Evolutionary conservation across 2,888 invertebrate genomes (phyloP).

Genomic region (Tipula confusa): DNA sequence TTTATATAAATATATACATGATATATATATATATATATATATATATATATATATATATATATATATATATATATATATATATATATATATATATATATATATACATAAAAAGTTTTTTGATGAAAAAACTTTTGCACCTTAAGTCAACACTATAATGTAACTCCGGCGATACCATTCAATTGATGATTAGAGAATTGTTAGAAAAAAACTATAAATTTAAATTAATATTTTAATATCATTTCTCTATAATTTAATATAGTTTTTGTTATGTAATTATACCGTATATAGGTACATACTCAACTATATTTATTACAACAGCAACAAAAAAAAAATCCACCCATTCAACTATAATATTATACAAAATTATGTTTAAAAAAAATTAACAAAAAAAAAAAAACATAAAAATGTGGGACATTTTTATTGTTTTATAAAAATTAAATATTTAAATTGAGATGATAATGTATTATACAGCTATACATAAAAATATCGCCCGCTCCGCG

Average conservation of each 20-base stretch:
- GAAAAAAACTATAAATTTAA: neutral
- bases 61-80: too few species aligned
- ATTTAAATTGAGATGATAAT: conserved; percentile 12
- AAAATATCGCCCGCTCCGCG: too few species aligned
- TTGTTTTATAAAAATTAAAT: neutral
- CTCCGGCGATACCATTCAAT: neutral
- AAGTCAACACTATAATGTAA: conserved; percentile 25
- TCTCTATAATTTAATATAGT: neutral
- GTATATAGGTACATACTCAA: neutral
- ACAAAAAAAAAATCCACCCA: neutral
- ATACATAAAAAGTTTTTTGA: neutral
- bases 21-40: too few species aligned
- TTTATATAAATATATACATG: too few species aligned
- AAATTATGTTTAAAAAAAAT: too few species aligned
- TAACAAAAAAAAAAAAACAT: too few species aligned
- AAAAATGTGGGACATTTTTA: neutral
- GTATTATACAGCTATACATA: too few species aligned
- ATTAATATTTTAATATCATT: neutral
- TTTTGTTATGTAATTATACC: neutral
- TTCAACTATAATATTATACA: neutral
- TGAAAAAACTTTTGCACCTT: conserved; percentile 20
- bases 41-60: too few species aligned
- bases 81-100: neutral
- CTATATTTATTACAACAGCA: too few species aligned
- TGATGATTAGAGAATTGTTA: neutral